Conservation (phyloP, 2,888 invertebrate genomes). For the Dicyrtomina minuta region DNA sequence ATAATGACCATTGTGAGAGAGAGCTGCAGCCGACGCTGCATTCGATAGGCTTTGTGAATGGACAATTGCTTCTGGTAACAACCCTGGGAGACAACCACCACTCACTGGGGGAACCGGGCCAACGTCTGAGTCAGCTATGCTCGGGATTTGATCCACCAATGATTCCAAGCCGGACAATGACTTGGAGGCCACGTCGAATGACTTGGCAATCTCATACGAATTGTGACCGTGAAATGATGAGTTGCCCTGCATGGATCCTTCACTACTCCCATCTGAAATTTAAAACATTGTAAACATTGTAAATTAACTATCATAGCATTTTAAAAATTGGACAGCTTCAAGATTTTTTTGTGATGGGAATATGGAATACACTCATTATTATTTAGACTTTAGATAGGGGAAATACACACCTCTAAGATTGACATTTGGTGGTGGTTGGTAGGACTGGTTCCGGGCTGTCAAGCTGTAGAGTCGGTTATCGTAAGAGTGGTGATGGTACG, state of each 20-base stretch:
- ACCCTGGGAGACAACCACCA: constrained; percentile 29
- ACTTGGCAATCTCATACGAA: constrained; percentile 7
- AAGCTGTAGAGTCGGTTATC: constrained; percentile 21
- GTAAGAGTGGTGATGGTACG: constrained; percentile 26
- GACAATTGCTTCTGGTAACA: constrained; percentile 43
- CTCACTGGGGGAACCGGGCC: constrained; percentile 34
- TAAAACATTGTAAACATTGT: not conserved
- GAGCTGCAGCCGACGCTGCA: constrained; percentile 17
- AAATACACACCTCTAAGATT: constrained; percentile 24
- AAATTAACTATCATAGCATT: no score
- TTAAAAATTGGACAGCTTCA: no score
- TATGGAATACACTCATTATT: not conserved
- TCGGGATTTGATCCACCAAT: constrained; percentile 86
- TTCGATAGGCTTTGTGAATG: constrained; percentile 38
- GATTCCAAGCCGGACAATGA: constrained; percentile 76
- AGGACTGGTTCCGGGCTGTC: constrained; percentile 19
- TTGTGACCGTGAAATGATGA: constrained; percentile 17
- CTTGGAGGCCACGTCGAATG: constrained; percentile 55
- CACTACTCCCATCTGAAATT: constrained; percentile 21
- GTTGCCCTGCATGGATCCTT: constrained; percentile 10
- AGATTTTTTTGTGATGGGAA: not conserved
- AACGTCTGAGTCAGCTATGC: constrained; percentile 72
- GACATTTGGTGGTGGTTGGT: constrained; percentile 24
- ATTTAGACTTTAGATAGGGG: not conserved
- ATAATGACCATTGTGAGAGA: constrained; percentile 38